Base-by-base conservation (phyloP, 2,113 vertebrate genomes). In the Takifugu flavidus region DNA sequence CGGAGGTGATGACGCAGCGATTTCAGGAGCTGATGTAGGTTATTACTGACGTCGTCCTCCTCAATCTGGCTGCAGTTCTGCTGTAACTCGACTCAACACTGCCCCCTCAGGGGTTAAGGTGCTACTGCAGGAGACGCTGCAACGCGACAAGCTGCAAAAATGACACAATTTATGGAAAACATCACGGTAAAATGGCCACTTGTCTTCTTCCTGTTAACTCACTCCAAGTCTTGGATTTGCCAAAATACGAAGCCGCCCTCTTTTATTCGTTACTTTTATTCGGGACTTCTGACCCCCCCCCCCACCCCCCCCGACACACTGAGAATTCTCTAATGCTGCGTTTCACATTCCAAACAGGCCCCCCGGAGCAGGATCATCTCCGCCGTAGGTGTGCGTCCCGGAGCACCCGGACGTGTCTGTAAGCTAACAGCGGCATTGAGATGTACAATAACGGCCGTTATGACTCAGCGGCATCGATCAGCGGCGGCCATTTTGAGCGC, bases 381-480 rank as follows among this genome's bases (percentile, higher is more conserved):
- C 68, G 56, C 55, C 61, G 31, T 70, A 51, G 66, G 60, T 72
- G 64, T 66, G 49, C 25, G 61, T 44, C 49, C 0, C 60, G 47
- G 56, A 50, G 43, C 14, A 44, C 49, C 6, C 42, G 39, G 49
- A 52, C 58, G 63, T 67, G 66, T 62, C 70, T 63, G 52, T 65
- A 67, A 78, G 67, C 49, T 71, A 75, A 70, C 29, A 8, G 65
- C 69, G 58, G 73, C 62, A 71, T 63, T 4, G 59, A 79, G 56
- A 78, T 29, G 25, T 56, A 74, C 60, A 73, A 70, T 80, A 86
- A 86, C 74, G 70, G 70, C 62, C 15, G 13, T 77, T 82, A 86
- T 84, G 73, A 83, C 80, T 82, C 82, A 62, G 66, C 14, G 74
- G 60, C 67, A 73, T 87, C 75, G 78, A 83, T 83, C 82, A 72